Conservation (phyloP, 2,888 invertebrate species). For the Acanthosepion lycidas region DNA sequence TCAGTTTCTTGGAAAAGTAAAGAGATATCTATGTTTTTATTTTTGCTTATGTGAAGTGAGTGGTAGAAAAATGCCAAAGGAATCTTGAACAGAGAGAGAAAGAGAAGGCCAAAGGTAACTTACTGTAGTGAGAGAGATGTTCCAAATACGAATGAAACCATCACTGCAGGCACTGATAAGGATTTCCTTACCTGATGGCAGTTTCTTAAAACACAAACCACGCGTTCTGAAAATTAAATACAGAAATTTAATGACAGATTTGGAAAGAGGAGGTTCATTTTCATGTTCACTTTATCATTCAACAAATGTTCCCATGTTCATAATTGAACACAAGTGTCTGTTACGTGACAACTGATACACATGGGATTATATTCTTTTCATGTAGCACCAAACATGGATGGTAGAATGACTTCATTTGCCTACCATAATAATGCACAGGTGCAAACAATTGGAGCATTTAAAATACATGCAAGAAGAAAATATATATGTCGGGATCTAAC, state of each 20-base stretch:
- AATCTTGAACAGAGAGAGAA: too few species aligned
- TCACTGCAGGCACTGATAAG: constrained; percentile 83
- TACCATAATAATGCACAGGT: neutral
- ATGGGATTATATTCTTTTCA: neutral
- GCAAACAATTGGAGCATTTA: neutral
- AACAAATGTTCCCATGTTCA: neutral
- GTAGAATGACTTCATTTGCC: neutral
- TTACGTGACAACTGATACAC: constrained; percentile 46
- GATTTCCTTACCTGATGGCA: constrained; percentile 53
- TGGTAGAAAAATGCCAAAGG: too few species aligned
- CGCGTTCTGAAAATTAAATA: constrained; percentile 54
- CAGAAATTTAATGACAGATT: neutral
- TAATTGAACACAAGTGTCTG: neutral
- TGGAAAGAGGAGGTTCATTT: neutral
- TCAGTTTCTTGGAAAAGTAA: too few species aligned
- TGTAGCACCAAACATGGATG: constrained; percentile 17
- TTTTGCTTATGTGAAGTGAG: too few species aligned
- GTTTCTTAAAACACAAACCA: constrained; percentile 54
- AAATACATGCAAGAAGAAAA: too few species aligned
- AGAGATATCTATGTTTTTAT: too few species aligned
- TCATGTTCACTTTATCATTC: neutral
- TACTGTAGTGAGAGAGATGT: constrained; percentile 67
- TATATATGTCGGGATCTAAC: too few species aligned
- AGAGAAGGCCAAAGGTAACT: neutral
- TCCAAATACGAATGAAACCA: constrained; percentile 87